A percentile compares a stretch with the other conserved stretches of the same genome.
Conservation (phyloP, 2,888 invertebrate genomes). For the Phania funesta region DNA sequence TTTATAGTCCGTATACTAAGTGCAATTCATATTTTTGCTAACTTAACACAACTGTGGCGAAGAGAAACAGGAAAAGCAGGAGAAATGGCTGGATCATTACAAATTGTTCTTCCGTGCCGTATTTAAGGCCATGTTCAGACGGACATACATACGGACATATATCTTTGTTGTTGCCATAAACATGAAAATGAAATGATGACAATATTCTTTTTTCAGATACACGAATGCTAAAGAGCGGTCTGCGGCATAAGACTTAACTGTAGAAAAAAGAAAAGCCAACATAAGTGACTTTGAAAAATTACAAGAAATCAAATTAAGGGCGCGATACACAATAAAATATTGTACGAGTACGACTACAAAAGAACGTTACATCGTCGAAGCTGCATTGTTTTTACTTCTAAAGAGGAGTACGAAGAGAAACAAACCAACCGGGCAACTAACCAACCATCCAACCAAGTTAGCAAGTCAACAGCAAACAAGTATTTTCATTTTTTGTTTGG, state of each 20-base stretch:
- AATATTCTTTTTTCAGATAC: constrained; percentile 24
- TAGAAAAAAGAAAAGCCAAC: constrained; percentile 50
- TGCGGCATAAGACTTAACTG: constrained; percentile 3
- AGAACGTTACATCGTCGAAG: constrained; percentile 23
- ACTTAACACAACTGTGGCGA: neutral
- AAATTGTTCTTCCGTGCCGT: constrained; percentile 21
- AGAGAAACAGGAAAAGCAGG: neutral
- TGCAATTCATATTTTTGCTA: constrained; percentile 32
- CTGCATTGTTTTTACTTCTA: neutral
- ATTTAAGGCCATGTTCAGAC: neutral
- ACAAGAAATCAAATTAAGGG: constrained; percentile 65
- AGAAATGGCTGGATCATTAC: constrained; percentile 17
- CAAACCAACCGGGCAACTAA: constrained; percentile 3
- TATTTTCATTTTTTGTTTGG: constrained; percentile 9
- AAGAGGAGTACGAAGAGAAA: neutral
- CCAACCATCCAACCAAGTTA: constrained; percentile 20
- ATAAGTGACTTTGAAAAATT: constrained; percentile 68
- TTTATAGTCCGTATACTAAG: constrained; percentile 37
- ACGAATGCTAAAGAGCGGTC: constrained; percentile 15
- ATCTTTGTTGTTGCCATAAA: constrained; percentile 11
- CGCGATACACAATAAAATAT: constrained; percentile 46
- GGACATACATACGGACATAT: no score
- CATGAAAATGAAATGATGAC: constrained; percentile 50
- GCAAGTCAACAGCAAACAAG: constrained; percentile 48
- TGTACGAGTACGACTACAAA: neutral